Base-by-base conservation (phyloP, 1,140 invertebrate species). In the Thalassaphorura encarpata region DNA sequence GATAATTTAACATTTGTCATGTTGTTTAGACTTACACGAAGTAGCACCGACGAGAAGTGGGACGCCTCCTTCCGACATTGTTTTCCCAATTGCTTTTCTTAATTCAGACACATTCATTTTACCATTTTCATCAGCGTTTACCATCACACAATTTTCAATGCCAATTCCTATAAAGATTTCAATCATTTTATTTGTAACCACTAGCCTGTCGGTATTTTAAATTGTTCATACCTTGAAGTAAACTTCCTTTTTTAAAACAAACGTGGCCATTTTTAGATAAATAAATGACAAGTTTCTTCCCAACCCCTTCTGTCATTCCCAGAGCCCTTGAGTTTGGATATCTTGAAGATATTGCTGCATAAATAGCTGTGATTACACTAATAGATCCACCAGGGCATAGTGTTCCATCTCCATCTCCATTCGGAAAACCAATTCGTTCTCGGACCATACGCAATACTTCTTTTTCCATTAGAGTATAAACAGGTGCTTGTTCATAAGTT, bases 281-380 rank as follows among this genome's bases (percentile, higher is more conserved):
- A 67, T 87, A 89, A 0, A 89, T 66, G 0, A 88, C 80, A 24
- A 90, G 66, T 26, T 80, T 77, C 31, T 16, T 52, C 11, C 11
- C 11, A 36, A n/a, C n/a, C 33, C 11, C 11, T 36, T 11, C 33
- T 11, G 33, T 11, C 11, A 36, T 11, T 42, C 50, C 18, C 2
- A 24, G 93, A 94, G 5, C 18, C 6, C 18, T 23, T 33, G 82
- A 74, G 53, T 87, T 78, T 11, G n/a, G n/a, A n/a, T n/a, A n/a
- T n/a, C n/a, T n/a, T n/a, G n/a, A n/a, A n/a, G n/a, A n/a, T n/a
- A n/a, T n/a, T n/a, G n/a, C n/a, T n/a, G n/a, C n/a, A n/a, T n/a
- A n/a, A n/a, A 97, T 88, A n/a, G 87, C 92, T 69, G 97, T 97
- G 56, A 92, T 83, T 69, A 97, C 97, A 2, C 92, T 85, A 61